These are phyloP conservation scores for Dermochelys coriacea DNA, from an alignment of 2,797 vertebrate species.

Conservation along the genomic window DNA sequence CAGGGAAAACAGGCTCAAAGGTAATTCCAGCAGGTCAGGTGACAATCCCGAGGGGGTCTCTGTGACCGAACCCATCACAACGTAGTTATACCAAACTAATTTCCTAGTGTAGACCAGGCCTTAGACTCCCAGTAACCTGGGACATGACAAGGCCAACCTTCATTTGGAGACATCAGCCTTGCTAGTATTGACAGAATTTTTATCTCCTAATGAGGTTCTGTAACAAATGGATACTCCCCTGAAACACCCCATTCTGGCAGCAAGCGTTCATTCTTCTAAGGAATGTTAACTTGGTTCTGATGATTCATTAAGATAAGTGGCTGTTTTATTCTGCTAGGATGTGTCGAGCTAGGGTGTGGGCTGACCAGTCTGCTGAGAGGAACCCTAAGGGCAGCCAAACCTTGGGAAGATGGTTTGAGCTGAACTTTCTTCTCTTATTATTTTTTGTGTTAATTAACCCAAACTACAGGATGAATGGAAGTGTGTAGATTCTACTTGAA, in stretches of 20 bases:
- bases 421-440: not conserved
- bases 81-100: not conserved
- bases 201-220: not conserved
- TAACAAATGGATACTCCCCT: not conserved
- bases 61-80: too few species aligned
- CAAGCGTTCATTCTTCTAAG: not conserved
- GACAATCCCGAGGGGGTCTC: too few species aligned
- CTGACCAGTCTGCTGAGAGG: not conserved
- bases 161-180: not conserved
- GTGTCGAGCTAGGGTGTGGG: not conserved
- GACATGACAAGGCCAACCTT: not conserved
- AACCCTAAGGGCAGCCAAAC: not conserved
- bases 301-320: not conserved
- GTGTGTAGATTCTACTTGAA: not conserved
- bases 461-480: not conserved
- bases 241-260: not conserved
- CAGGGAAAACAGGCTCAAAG: too few species aligned
- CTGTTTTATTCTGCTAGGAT: not conserved
- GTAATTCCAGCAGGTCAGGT: too few species aligned
- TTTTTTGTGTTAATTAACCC: not conserved
- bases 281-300: not conserved
- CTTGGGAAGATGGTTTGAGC: accelerated
- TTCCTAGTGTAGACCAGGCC: not conserved
- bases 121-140: not conserved
- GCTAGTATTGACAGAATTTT: not conserved